Evolutionary conservation across 2,888 invertebrate species (phyloP).

Genomic region (Agapostemon virescens): DNA sequence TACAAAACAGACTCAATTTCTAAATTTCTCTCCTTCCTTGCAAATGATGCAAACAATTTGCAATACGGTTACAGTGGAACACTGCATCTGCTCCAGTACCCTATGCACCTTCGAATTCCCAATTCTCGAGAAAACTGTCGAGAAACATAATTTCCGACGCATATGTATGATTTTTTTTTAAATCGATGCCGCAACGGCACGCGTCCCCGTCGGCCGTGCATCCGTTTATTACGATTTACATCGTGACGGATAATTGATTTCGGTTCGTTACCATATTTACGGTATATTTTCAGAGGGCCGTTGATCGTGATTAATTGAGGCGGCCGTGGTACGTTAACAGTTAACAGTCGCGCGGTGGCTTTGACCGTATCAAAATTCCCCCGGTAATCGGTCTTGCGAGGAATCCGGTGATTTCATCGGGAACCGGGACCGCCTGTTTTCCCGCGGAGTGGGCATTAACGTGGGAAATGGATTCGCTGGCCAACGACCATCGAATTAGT

Average conservation of each 20-base stretch:
- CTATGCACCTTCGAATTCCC: too few species aligned
- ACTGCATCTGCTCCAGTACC: too few species aligned
- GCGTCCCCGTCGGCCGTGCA: neutral
- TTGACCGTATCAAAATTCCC: slow-evolving; percentile 26
- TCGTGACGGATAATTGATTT: slow-evolving; percentile 41
- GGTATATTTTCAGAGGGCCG: slow-evolving; percentile 27
- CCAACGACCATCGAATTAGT: slow-evolving; percentile 4
- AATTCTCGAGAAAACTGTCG: neutral
- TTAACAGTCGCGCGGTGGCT: slow-evolving; percentile 24
- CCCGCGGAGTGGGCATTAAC: slow-evolving; percentile 17
- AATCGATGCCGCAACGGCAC: slow-evolving; percentile 2
- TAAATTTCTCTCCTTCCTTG: too few species aligned
- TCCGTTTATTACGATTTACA: neutral
- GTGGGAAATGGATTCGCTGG: slow-evolving; percentile 10
- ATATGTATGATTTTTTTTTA: neutral
- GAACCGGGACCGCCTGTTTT: slow-evolving; percentile 3
- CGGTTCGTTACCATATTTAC: slow-evolving; percentile 24
- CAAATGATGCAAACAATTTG: too few species aligned
- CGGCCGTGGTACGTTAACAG: slow-evolving; percentile 34
- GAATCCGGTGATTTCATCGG: slow-evolving; percentile 4
- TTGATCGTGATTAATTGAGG: slow-evolving; percentile 16
- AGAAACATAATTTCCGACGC: neutral
- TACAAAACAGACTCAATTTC: too few species aligned
- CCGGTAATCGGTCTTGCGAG: slow-evolving; percentile 14
- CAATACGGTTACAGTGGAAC: too few species aligned